Evolutionary conservation across 1,140 invertebrate species (phyloP).

Genomic region (Drosophila ananassae): DNA sequence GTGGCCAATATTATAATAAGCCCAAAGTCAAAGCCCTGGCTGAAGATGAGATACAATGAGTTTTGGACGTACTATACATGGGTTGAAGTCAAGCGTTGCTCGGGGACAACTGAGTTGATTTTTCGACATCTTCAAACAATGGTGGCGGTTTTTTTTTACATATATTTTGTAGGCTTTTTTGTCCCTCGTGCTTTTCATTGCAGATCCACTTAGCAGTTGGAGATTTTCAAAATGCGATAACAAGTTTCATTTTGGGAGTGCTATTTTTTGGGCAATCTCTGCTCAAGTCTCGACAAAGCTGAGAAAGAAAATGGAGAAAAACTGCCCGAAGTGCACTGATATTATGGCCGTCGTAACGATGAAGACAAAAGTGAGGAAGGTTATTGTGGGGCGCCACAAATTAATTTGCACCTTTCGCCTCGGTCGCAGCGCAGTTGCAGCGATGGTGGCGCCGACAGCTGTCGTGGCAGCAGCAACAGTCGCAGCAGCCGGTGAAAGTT

Average conservation of each 20-base stretch:
- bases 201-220: slow-evolving; percentile 60
- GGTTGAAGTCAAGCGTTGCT: slow-evolving; percentile 3
- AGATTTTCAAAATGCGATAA: slow-evolving; percentile 71
- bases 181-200: slow-evolving; percentile 44
- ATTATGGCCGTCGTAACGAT: slow-evolving; percentile 42
- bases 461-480: slow-evolving; percentile 29
- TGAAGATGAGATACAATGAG: slow-evolving; percentile 29
- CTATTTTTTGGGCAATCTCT: slow-evolving; percentile 38
- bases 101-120: slow-evolving; percentile 45
- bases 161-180: slow-evolving; percentile 17
- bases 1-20: slow-evolving; percentile 4
- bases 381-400: slow-evolving; percentile 73
- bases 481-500: slow-evolving; percentile 71
- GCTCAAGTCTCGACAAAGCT: slow-evolving; percentile 27
- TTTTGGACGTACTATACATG: slow-evolving; percentile 2
- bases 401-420: slow-evolving; percentile 81
- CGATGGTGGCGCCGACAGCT: slow-evolving; percentile 19
- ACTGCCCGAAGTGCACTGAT: slow-evolving; percentile 17
- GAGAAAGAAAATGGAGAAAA: slow-evolving; percentile 31
- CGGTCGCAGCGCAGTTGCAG: slow-evolving; percentile 33
- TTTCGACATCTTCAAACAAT: slow-evolving; percentile 60
- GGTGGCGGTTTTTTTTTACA: slow-evolving; percentile 43
- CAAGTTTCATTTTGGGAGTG: slow-evolving; percentile 65
- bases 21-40: slow-evolving; percentile 61
- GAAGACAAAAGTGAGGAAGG: slow-evolving; percentile 63